Evolutionary conservation across 2,888 invertebrate species (phyloP).

Genomic region (Belgica antarctica): DNA sequence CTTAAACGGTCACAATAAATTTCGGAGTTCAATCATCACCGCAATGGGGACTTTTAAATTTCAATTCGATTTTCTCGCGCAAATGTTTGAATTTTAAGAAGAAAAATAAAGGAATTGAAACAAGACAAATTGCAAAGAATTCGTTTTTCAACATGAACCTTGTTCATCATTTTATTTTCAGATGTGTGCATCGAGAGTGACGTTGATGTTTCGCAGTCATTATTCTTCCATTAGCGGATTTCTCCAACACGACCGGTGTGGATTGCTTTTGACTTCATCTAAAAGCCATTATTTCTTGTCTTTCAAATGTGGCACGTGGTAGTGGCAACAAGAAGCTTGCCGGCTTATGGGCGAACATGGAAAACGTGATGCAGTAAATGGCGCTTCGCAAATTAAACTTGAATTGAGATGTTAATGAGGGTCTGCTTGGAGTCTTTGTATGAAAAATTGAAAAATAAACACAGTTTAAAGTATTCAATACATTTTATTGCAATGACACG

Average conservation of each 20-base stretch:
- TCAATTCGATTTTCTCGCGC: not conserved
- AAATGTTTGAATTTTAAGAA: slow-evolving; percentile 16
- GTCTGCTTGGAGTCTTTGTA: too few species aligned
- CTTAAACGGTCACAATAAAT: not conserved
- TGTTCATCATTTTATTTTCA: not conserved
- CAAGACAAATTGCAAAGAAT: slow-evolving; percentile 13
- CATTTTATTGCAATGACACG: too few species aligned
- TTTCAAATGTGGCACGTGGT: slow-evolving; percentile 31
- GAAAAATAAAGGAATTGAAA: not conserved
- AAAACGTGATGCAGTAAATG: not conserved
- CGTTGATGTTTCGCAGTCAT: slow-evolving; percentile 6
- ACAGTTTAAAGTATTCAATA: too few species aligned
- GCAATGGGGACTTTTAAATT: slow-evolving; percentile 11
- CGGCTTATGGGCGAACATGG: not conserved
- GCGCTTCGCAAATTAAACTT: not conserved
- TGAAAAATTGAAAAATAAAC: too few species aligned
- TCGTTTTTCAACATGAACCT: not conserved
- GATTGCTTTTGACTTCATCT: slow-evolving; percentile 28
- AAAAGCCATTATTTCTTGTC: slow-evolving; percentile 35
- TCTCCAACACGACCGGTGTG: not conserved
- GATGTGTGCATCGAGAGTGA: not conserved
- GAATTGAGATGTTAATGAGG: too few species aligned
- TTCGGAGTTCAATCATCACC: slow-evolving; percentile 13
- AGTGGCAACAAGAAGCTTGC: not conserved
- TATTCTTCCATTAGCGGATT: slow-evolving; percentile 36